Evolutionary conservation across 2,797 vertebrate species (phyloP).

Genomic region (Eidolon dupreanum): DNA sequence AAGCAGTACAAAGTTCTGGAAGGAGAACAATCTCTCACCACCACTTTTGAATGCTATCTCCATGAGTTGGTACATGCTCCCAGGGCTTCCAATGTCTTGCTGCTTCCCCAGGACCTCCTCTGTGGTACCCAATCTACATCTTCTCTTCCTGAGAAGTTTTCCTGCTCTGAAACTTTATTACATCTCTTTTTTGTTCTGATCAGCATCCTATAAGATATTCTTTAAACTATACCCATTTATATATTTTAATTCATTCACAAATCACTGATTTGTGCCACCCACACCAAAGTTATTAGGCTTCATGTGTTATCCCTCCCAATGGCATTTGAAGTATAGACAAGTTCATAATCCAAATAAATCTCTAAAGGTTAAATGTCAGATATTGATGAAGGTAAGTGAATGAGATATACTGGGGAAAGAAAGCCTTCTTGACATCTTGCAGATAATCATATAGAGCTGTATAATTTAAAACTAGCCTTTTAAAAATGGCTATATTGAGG

Average conservation of each 20-base stretch:
- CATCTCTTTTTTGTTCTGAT: neutral
- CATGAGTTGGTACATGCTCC: neutral
- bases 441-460: neutral
- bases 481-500: neutral
- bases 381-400: neutral
- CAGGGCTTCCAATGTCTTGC: neutral
- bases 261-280: neutral
- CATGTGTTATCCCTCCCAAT: neutral
- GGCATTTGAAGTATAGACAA: neutral
- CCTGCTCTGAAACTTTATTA: neutral
- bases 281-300: neutral
- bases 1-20: neutral
- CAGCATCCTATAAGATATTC: neutral
- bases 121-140: neutral
- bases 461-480: neutral
- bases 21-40: neutral
- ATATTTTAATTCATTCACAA: neutral
- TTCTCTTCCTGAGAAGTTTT: neutral
- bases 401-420: neutral
- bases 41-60: neutral
- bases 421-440: neutral
- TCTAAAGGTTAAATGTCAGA: neutral
- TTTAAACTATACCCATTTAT: neutral
- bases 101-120: neutral
- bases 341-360: neutral